Conservation (phyloP, 1,140 invertebrate species). For the Bombus superbus region DNA sequence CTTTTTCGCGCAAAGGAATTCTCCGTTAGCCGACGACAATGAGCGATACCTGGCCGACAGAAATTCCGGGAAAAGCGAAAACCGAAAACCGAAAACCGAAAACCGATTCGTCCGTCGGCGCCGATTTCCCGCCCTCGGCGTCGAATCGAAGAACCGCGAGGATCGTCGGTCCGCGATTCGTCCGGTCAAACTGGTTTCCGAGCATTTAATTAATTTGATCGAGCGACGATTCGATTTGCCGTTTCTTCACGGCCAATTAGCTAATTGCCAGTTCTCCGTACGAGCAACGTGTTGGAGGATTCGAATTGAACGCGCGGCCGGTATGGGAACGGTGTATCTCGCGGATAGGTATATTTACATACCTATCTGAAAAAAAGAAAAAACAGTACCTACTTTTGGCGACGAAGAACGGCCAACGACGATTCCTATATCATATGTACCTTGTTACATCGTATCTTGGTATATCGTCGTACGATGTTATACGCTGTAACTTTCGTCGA, state of each 20-base stretch:
- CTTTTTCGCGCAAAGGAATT: conserved; percentile 35
- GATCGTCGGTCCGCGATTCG: too few species aligned
- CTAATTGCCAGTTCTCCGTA: rapidly evolving
- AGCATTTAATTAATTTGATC: neutral
- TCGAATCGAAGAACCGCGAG: neutral
- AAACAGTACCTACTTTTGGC: too few species aligned
- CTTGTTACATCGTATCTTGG: too few species aligned
- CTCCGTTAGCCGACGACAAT: conserved; percentile 1
- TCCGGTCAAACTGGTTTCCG: neutral
- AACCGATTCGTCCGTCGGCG: neutral
- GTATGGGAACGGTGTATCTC: too few species aligned
- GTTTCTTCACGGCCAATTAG: neutral
- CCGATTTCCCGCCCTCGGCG: neutral
- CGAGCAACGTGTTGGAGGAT: too few species aligned
- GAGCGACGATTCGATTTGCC: neutral
- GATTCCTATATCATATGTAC: too few species aligned
- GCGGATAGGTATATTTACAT: too few species aligned
- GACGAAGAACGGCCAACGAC: too few species aligned
- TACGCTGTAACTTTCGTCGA: neutral
- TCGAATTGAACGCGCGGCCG: too few species aligned
- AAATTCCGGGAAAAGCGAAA: conserved; percentile 45
- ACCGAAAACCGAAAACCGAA: too few species aligned
- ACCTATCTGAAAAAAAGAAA: too few species aligned
- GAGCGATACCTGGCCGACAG: conserved; percentile 31
- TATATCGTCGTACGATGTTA: too few species aligned